Conservation (phyloP, 2,797 vertebrate genomes). For the Takifugu rubripes region DNA sequence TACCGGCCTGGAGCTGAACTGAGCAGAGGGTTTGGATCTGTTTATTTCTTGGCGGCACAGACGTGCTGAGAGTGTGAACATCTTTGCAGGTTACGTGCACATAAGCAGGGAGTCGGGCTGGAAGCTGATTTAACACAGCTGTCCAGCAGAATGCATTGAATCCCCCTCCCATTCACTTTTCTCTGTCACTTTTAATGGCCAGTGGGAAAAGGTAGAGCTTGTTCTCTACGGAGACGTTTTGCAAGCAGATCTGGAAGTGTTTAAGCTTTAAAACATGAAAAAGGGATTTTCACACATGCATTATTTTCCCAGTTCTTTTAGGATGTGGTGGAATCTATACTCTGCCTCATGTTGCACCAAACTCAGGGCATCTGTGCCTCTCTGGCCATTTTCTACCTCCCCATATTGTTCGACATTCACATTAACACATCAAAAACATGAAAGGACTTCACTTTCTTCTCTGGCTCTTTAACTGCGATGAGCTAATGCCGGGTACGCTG, state of each 20-base stretch:
- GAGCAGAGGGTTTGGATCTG: slow-evolving; percentile 27
- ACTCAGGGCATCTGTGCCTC: no score
- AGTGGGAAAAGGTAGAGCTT: slow-evolving; percentile 24
- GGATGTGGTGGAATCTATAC: no score
- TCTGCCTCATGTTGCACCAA: no score
- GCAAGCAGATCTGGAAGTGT: slow-evolving; percentile 6
- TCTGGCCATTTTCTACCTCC: no score
- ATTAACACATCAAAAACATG: no score
- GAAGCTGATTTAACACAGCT: slow-evolving; percentile 52
- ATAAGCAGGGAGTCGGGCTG: slow-evolving; percentile 20
- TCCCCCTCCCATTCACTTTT: slow-evolving; percentile 15
- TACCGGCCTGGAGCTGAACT: slow-evolving; percentile 7
- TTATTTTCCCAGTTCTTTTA: no score
- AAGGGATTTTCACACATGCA: not conserved
- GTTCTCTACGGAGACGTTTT: not conserved
- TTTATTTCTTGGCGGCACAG: slow-evolving; percentile 48
- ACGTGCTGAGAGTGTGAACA: slow-evolving; percentile 35
- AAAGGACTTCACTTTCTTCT: no score
- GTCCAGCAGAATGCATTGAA: slow-evolving; percentile 35
- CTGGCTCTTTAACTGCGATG: no score
- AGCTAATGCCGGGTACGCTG: no score
- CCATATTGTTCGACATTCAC: no score
- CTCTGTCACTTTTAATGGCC: slow-evolving; percentile 28
- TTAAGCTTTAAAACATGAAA: slow-evolving; percentile 4
- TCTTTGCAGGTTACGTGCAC: slow-evolving; percentile 34